Conservation (phyloP, 2,797 vertebrate species). For the Protonibea diacanthus region DNA sequence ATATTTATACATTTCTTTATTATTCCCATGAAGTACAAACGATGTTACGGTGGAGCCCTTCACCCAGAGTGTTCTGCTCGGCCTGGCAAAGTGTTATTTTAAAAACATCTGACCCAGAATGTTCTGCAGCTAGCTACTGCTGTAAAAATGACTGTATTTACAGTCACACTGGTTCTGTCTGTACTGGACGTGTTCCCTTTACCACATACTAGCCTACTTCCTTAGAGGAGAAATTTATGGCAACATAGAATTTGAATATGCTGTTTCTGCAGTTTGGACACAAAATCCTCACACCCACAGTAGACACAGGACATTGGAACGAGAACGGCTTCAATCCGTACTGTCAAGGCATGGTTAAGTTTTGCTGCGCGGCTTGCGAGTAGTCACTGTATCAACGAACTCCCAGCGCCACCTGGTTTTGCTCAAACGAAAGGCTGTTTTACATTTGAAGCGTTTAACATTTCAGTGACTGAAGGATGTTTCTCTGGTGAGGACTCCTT, state of each 20-base stretch:
- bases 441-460: not conserved
- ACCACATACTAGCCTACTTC: conserved; percentile 30
- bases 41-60: not conserved
- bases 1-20: not conserved
- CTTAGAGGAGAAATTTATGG: not conserved
- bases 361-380: not conserved
- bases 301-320: not conserved
- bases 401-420: not conserved
- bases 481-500: not conserved
- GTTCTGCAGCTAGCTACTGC: not conserved
- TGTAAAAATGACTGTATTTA: conserved; percentile 16
- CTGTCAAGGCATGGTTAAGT: not conserved
- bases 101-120: conserved; percentile 16
- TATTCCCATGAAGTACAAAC: not conserved
- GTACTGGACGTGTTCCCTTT: conserved; percentile 10
- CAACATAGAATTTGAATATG: not conserved
- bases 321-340: too few species aligned
- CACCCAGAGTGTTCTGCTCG: not conserved
- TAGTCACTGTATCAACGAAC: not conserved
- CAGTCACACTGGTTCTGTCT: not conserved
- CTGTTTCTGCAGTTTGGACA: not conserved
- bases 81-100: conserved; percentile 6
- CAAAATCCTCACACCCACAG: not conserved
- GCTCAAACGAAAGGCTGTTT: not conserved
- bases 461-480: too few species aligned